Evolutionary conservation across 2,888 invertebrate genomes (phyloP), one percentile per base, ranked within the genome.

Genomic region (Drosophila trichaetosa): DNA sequence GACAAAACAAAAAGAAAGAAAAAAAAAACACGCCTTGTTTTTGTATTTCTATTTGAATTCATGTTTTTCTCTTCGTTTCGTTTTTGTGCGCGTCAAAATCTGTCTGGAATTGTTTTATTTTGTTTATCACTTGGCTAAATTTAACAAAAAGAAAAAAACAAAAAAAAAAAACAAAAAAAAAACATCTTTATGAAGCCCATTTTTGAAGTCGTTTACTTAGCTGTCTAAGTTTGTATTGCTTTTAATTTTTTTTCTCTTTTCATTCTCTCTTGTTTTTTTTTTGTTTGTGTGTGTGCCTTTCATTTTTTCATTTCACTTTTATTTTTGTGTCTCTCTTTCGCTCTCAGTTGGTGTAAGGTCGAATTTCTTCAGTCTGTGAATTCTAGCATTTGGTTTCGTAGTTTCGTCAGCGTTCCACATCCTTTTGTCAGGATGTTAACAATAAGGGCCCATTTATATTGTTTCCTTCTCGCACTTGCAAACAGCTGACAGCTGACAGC

Each of bases 401-500:
- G 78, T 62, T 82, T 33, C 33, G 69, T 68, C 68, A 16, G 33
- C 24, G 33, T 27, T 34, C 27, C 52, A 21, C 52, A 51, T 62
- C 81, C 70, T 62, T 73, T 73, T 72, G 56, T 61, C 89, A 86
- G 85, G 87, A 85, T 88, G 81, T 75, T 84, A 80, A 90, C 89
- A 85, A 89, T 88, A 83, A 78, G 13, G 74, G 80, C 89, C 74
- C 81, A 78, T 76, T 89, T 80, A 80, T 87, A 85, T 90, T 85
- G 83, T 90, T 85, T 86, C 90, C 89, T 77, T 56, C 75, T 74
- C 85, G 71, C 84, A 87, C 90, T 86, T 69, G 33, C 56, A 74
- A 90, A 89, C 86, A 86, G 89, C 90, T 86, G 89, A 90, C 90
- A 73, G 80, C 48, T 69, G 85, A 90, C 90, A 89, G 85, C 85